phyloP scores from a whole-genome alignment of 2,888 invertebrate genomes.

The Caenorhabditis zanzibari region DNA sequence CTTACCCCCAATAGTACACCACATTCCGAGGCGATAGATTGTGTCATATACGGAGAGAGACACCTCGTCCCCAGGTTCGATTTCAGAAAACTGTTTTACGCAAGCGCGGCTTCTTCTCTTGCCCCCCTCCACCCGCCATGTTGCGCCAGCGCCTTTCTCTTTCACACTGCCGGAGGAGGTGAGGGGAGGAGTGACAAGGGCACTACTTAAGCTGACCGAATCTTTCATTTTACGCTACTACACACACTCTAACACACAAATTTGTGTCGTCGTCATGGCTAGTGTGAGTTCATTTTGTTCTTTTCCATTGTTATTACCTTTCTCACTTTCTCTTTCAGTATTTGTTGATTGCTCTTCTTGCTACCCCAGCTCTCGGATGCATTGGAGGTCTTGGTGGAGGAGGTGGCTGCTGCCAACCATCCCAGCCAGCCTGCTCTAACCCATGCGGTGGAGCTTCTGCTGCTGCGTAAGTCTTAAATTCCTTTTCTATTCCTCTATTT shows the following conservation, averaged over 20 bases:
- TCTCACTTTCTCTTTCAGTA: constrained; percentile 66
- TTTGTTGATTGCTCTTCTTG: constrained; percentile 67
- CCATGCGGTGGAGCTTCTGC: constrained; percentile 69
- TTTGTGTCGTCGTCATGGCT: constrained; percentile 62
- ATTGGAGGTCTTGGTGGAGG: constrained; percentile 69
- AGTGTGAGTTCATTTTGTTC: constrained; percentile 42
- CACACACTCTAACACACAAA: constrained; percentile 54
- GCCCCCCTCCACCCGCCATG: constrained; percentile 30
- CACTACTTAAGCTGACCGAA: constrained; percentile 64
- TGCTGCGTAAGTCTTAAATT: constrained; percentile 45
- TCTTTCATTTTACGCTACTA: constrained; percentile 48
- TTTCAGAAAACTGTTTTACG: constrained; percentile 64
- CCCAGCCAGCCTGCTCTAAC: constrained; percentile 65
- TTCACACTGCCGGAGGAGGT: constrained; percentile 60
- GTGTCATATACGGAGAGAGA: constrained; percentile 33
- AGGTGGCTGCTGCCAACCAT: constrained; percentile 67
- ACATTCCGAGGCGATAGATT: constrained; percentile 56
- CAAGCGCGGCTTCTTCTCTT: constrained; percentile 37
- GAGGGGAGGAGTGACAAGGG: constrained; percentile 64
- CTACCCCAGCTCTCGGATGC: constrained; percentile 68
- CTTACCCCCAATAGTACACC: constrained; percentile 59
- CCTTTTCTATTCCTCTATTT: background rate
- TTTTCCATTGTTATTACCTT: constrained; percentile 28
- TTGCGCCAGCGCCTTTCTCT: constrained; percentile 65
- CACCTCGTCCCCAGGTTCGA: constrained; percentile 49